phyloP scores from a whole-genome alignment of 2,113 vertebrate genomes.

The Mustelus asterias region DNA sequence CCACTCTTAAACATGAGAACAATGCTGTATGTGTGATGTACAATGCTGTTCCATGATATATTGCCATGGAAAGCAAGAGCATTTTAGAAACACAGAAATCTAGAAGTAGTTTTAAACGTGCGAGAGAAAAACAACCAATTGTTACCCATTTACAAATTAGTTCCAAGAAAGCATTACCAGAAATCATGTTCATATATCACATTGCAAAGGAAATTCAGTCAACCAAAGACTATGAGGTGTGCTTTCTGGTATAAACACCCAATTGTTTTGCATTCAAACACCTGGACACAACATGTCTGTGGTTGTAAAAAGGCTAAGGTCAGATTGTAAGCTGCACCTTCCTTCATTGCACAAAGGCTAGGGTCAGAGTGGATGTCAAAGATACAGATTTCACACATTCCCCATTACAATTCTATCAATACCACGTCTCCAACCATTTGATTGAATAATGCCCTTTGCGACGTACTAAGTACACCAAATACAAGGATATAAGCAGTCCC shows the following conservation, averaged over 20 bases:
- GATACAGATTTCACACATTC: neutral
- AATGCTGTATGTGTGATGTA: neutral
- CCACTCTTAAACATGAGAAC: neutral
- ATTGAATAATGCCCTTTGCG: neutral
- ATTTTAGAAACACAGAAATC: neutral
- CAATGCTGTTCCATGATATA: neutral
- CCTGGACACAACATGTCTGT: neutral
- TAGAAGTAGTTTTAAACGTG: neutral
- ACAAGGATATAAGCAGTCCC: neutral
- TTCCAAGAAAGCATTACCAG: neutral
- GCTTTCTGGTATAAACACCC: too few species aligned
- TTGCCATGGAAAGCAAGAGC: neutral
- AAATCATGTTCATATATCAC: neutral
- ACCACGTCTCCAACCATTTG: neutral
- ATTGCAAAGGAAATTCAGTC: conserved; percentile 12
- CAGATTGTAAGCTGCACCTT: neutral
- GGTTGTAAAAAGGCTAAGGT: neutral
- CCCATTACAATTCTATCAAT: neutral
- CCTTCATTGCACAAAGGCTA: neutral
- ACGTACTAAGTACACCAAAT: neutral
- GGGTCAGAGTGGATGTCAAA: neutral
- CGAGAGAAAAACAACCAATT: neutral
- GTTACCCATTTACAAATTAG: neutral
- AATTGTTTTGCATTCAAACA: neutral
- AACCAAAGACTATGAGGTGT: neutral